phyloP scores from a whole-genome alignment of 2,888 invertebrate species.

The Halocaridina rubra region DNA sequence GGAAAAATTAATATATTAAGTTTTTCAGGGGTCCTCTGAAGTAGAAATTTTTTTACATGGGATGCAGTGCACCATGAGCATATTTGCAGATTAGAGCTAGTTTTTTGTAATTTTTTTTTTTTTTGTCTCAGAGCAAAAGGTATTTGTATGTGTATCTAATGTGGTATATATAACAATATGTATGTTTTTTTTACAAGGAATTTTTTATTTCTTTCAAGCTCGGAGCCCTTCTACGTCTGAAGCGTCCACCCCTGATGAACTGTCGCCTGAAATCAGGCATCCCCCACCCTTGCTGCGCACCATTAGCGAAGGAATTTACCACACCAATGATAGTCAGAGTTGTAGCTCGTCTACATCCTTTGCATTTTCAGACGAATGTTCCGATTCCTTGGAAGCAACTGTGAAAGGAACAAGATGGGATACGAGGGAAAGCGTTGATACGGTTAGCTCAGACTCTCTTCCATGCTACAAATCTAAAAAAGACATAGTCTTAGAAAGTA shows the following conservation, averaged over 20 bases:
- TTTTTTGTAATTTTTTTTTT: too few species aligned
- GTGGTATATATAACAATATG: too few species aligned
- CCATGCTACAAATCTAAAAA: not conserved
- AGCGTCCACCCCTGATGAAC: conserved; percentile 65
- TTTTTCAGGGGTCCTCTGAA: too few species aligned
- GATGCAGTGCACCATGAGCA: too few species aligned
- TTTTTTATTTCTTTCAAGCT: conserved; percentile 69
- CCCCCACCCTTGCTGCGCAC: conserved; percentile 65
- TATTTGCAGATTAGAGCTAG: too few species aligned
- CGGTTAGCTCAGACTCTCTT: not conserved
- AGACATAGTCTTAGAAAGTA: not conserved
- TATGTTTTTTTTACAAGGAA: too few species aligned
- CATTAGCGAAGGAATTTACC: conserved; percentile 65
- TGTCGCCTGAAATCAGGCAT: conserved; percentile 64
- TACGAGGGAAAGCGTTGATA: not conserved
- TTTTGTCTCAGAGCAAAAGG: too few species aligned
- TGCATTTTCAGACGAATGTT: not conserved
- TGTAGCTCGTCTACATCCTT: conserved; percentile 1
- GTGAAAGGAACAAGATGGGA: conserved; percentile 24
- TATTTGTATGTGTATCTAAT: too few species aligned
- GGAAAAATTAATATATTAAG: too few species aligned
- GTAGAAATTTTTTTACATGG: too few species aligned
- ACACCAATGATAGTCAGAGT: conserved; percentile 19
- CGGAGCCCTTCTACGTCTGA: conserved; percentile 74
- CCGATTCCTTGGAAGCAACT: conserved; percentile 15